These are phyloP conservation scores for Cerceris ruficornis DNA, from an alignment of 2,888 invertebrate species.

Conservation along the genomic window DNA sequence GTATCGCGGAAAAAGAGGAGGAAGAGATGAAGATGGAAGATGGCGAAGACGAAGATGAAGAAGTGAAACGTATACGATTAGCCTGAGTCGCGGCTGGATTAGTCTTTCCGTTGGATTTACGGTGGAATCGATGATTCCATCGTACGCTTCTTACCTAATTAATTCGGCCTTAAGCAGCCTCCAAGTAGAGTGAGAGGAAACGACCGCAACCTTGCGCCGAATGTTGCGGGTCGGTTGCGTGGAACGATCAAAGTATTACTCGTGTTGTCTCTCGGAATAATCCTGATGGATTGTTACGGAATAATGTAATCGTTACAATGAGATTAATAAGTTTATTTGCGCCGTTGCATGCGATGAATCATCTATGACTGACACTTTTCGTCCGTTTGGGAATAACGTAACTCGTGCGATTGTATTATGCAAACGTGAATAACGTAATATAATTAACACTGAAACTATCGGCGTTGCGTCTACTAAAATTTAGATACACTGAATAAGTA, in stretches of 20 bases:
- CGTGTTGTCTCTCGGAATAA: not conserved
- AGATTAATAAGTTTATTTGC: too few relatives aligned
- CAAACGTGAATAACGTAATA: too few relatives aligned
- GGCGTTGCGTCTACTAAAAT: too few relatives aligned
- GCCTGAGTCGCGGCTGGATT: not conserved
- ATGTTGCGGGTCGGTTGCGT: conserved; percentile 32
- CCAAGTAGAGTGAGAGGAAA: conserved; percentile 37
- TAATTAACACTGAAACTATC: too few relatives aligned
- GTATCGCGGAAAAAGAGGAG: too few relatives aligned
- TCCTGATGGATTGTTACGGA: not conserved
- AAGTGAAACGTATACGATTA: not conserved
- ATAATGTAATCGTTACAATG: not conserved
- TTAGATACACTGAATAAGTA: too few relatives aligned
- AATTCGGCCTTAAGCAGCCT: conserved; percentile 32
- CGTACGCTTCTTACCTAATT: conserved; percentile 46
- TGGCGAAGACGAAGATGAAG: not conserved
- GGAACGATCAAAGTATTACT: conserved; percentile 21
- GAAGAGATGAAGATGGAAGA: not conserved
- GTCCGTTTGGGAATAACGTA: too few relatives aligned
- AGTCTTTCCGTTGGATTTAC: conserved; percentile 6
- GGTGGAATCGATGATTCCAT: conserved; percentile 27
- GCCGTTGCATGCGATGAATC: too few relatives aligned
- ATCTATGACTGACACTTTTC: too few relatives aligned
- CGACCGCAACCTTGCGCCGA: conserved; percentile 42
- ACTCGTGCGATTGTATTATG: too few relatives aligned